Evolutionary conservation across 2,888 invertebrate species (phyloP), one percentile per base, ranked within the genome.

Genomic region (Helicoverpa assulta): DNA sequence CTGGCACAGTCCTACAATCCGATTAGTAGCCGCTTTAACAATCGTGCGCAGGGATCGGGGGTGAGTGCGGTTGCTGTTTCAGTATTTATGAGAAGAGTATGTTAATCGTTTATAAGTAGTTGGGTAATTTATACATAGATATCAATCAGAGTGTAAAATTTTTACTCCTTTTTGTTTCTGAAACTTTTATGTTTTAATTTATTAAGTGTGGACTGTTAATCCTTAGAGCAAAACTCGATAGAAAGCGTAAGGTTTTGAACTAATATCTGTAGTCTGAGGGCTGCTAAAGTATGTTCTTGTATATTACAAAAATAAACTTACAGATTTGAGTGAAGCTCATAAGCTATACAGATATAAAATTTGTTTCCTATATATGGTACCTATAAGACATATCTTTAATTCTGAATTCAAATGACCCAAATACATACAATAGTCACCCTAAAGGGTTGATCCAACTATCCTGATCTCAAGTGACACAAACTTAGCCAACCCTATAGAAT

Each of bases 11-110:
- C 81, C 78, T 82, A 73, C 83, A 90, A 94, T 93, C 93, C 91
- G 91, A 93, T 94, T 94, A 93, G 81, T 74, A 78, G 74, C 76
- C 73, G 85, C 73, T 83, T 84, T 80, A 67, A 74, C 73, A 70
- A 68, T 70, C 70, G 76, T 74, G 61, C 61, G 73, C 73, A 73
- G 67, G 72, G 78, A 73, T 71, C 65, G 70, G 72, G 62, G 67
- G 82, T 84, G 68, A 78, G 67, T 82, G 73, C 63, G 60, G 67
- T 58, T 55, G 52, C 19, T 74, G 64, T 60, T 82, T 59, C 54
- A 69, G 56, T 76, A 80, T 73, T 71, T 43, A 76, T 69, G 47
- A 50, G 29, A 18, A 18, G 14, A 53, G 59, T 21, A 21, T 43
- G 43, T 21, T 16, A 40, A 26, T 47, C 14, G 47, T 53, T 33